Conservation (phyloP, 2,797 vertebrate species). For the Paedocypris micromegethes region DNA sequence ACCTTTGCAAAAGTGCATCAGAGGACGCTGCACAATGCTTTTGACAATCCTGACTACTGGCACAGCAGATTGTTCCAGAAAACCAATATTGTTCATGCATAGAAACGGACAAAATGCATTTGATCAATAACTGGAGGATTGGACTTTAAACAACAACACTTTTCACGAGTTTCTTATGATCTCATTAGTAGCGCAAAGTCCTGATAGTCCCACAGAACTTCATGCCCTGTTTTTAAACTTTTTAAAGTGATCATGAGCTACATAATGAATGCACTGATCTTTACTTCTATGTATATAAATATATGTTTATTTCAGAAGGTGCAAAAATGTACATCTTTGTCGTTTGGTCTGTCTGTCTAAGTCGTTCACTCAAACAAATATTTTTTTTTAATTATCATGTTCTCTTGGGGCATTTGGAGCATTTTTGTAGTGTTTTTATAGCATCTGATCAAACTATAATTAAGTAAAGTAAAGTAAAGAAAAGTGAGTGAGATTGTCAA, state of each 20-base stretch:
- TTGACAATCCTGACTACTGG: constrained; percentile 95
- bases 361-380: too few species aligned
- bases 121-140: constrained; percentile 6
- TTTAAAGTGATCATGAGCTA: constrained; percentile 5
- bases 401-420: too few species aligned
- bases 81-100: constrained; percentile 72
- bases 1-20: constrained; percentile 68
- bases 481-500: too few species aligned
- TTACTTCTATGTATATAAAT: constrained; percentile 19
- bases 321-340: too few species aligned
- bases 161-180: too few species aligned
- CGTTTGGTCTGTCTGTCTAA: too few species aligned
- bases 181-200: too few species aligned
- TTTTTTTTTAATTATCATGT: constrained; percentile 2
- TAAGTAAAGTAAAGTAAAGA: constrained; percentile 2
- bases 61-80: constrained; percentile 85
- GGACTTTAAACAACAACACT: neutral
- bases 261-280: constrained; percentile 17
- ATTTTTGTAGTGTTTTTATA: constrained; percentile 7
- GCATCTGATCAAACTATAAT: constrained; percentile 22
- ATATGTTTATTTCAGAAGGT: constrained; percentile 14
- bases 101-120: constrained; percentile 39
- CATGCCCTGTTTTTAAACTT: too few species aligned
- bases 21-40: constrained; percentile 73
- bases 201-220: too few species aligned